These are phyloP conservation scores for Drosophila grimshawi DNA, from an alignment of 1,140 invertebrate species.

Conservation along the genomic window DNA sequence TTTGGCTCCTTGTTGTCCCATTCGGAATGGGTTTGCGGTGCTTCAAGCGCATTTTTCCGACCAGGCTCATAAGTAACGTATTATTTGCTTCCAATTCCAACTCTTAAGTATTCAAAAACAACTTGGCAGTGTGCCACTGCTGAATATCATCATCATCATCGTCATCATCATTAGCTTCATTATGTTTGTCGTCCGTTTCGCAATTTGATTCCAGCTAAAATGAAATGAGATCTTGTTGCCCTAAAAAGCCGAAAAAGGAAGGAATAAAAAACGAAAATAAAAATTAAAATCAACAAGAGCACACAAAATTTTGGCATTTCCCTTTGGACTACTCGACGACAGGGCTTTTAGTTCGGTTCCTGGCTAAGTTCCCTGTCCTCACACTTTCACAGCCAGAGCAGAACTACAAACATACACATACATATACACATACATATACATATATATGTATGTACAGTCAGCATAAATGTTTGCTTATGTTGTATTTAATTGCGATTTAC, in stretches of 20 bases:
- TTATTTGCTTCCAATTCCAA: slow-evolving; percentile 5
- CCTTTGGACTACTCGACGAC: slow-evolving; percentile 56
- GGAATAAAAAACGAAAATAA: slow-evolving; percentile 13
- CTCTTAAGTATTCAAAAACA: slow-evolving; percentile 11
- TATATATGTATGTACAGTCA: neutral
- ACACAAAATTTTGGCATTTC: slow-evolving; percentile 61
- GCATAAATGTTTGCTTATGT: neutral
- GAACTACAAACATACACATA: neutral
- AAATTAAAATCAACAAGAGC: slow-evolving; percentile 28
- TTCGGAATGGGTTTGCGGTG: neutral
- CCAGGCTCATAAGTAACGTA: neutral
- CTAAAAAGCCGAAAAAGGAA: slow-evolving; percentile 52
- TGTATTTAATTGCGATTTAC: neutral
- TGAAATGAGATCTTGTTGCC: slow-evolving; percentile 77
- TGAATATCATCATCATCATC: slow-evolving; percentile 5
- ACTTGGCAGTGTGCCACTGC: slow-evolving; percentile 12
- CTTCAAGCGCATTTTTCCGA: slow-evolving; percentile 21
- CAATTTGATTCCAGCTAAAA: slow-evolving; percentile 83
- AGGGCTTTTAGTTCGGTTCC: slow-evolving; percentile 52
- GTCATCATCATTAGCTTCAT: slow-evolving; percentile 34
- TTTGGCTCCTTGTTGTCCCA: slow-evolving; percentile 4
- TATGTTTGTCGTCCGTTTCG: slow-evolving; percentile 63
- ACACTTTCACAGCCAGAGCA: slow-evolving; percentile 15
- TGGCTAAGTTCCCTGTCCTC: slow-evolving; percentile 31
- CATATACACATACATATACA: no score